Conservation (phyloP, 2,113 vertebrate species). For the Xiphophorus maculatus region DNA sequence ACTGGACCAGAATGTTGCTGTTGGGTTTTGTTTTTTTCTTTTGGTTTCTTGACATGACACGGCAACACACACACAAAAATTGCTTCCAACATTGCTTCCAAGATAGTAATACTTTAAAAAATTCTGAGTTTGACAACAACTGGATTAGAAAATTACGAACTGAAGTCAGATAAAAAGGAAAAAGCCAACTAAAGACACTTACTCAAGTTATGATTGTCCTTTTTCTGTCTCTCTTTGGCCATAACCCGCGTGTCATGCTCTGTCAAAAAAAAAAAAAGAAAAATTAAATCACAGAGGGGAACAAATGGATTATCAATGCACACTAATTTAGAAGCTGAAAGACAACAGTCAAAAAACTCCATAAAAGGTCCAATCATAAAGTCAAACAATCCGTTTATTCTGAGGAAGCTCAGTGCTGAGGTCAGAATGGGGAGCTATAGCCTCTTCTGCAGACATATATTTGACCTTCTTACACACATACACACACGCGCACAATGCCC, state of each 20-base stretch:
- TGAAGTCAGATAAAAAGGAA: not conserved
- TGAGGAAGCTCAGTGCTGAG: constrained; percentile 34
- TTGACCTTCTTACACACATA: constrained; percentile 42
- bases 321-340: constrained; percentile 66
- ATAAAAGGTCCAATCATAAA: constrained; percentile 51
- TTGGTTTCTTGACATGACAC: no score
- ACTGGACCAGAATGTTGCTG: not conserved
- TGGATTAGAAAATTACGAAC: constrained; percentile 18
- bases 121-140: not conserved
- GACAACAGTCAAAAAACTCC: constrained; percentile 38
- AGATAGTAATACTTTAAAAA: no score
- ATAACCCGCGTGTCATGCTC: constrained; percentile 91
- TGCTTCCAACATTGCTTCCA: no score
- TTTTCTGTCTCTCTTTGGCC: constrained; percentile 97
- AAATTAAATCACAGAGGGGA: constrained; percentile 54
- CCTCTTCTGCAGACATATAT: constrained; percentile 19
- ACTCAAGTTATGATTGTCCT: constrained; percentile 99
- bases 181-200: constrained; percentile 75
- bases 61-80: no score
- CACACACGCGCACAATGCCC: constrained; percentile 34
- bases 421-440: constrained; percentile 44
- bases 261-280: constrained; percentile 70
- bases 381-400: constrained; percentile 43
- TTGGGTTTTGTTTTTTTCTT: no score
- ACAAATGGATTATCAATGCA: constrained; percentile 62